Evolutionary conservation across 2,113 vertebrate genomes (phyloP), one percentile per base, ranked within the genome.

Genomic region (Scolopax mira): DNA sequence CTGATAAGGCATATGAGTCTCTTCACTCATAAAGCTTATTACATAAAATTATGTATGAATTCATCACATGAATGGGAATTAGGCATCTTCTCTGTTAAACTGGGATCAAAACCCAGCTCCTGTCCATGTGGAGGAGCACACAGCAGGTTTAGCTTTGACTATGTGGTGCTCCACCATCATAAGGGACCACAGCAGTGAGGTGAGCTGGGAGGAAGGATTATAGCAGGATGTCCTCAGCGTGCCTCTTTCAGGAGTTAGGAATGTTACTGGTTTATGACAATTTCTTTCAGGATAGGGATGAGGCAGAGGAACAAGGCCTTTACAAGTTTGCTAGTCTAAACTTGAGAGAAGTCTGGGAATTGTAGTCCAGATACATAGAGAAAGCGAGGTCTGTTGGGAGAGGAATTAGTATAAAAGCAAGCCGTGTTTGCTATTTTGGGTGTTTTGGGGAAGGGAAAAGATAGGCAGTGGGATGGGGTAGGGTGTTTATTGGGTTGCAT

Each of bases 1-100:
- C 4, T 62, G 11, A 30, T 44, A 57, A 74, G 25, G 30, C 37
- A 42, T 41, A 62, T 15, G 19, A 65, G 41, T 30, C 6, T 19
- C 37, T 44, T 24, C 1, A 1, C n/a, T 62, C 52, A 9, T 8
- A 3, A 39, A 42, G 51, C 1, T 0, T 1, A 4, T 48, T 25
- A 7, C 52, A 13, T 42, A 7, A 1, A 24, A 18, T 25, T 18
- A 1, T 3, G 9, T 5, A 18, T 8, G 3, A 69, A 44, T 41
- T 67, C 37, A 62, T 74, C 82, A 8, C 22, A 1, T 4, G 48
- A 66, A 46, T 39, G 46, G 33, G 13, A 18, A 17, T 41, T 27
- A 28, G 52, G 31, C 10, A 4, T 15, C 58, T 49, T 28, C 19
- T 30, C 23, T 41, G 33, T 41, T 52, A 74, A 83, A 18, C 49